phyloP scores from a whole-genome alignment of 2,888 invertebrate species.

The Drepanosiphum platanoidis region DNA sequence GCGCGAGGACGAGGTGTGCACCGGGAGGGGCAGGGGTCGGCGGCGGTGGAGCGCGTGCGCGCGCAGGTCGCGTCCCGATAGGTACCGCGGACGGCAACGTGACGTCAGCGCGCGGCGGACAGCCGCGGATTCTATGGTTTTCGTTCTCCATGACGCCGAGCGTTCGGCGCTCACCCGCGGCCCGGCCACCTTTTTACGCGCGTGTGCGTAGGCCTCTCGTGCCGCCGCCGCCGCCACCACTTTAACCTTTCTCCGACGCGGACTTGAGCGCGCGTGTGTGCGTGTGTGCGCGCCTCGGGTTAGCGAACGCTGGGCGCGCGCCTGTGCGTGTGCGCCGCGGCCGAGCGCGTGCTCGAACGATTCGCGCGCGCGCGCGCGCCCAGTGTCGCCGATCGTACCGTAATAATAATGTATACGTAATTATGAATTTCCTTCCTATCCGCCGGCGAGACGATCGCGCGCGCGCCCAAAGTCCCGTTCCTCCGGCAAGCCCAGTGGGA shows the following conservation, averaged over 20 bases:
- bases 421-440: not conserved
- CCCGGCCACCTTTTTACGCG: not conserved
- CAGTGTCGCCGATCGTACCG: not conserved
- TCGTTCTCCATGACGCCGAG: not conserved
- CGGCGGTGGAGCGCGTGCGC: not conserved
- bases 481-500: too few relatives aligned
- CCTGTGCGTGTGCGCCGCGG: not conserved
- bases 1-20: not conserved
- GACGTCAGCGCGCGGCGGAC: conserved; percentile 17
- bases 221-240: not conserved
- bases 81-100: not conserved
- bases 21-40: too few relatives aligned
- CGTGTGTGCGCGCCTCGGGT: not conserved
- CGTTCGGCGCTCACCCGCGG: not conserved
- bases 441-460: too few relatives aligned
- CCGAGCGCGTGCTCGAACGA: not conserved
- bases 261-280: not conserved
- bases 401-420: too few relatives aligned
- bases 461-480: not conserved
- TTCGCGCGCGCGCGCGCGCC: too few relatives aligned
- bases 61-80: not conserved
- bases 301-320: too few relatives aligned
- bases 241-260: not conserved
- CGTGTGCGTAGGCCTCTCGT: not conserved
- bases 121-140: conserved; percentile 3